These are phyloP conservation scores for Oenanthe melanoleuca DNA, from an alignment of 2,113 vertebrate species.

Conservation along the genomic window DNA sequence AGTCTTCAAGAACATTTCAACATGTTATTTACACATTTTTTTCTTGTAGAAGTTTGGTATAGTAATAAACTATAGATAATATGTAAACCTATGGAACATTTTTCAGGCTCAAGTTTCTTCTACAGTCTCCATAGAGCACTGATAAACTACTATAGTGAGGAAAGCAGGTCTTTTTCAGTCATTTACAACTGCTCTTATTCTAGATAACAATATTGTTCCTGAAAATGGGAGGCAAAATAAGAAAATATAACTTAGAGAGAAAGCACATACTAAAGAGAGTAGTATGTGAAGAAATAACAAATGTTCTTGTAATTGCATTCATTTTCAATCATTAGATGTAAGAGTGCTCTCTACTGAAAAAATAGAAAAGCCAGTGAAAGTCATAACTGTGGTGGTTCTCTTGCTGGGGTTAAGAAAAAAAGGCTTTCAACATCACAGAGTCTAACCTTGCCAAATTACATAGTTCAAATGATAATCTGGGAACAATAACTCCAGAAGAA, in stretches of 20 bases:
- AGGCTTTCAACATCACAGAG: not conserved
- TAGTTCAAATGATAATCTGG: not conserved
- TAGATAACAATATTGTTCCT: not conserved
- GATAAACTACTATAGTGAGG: not conserved
- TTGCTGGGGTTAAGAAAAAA: not conserved
- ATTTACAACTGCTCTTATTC: not conserved
- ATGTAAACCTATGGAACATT: not conserved
- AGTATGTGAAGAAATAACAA: not conserved
- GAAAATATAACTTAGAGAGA: not conserved
- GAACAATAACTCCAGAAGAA: not conserved
- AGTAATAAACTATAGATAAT: not conserved
- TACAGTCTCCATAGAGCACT: not conserved
- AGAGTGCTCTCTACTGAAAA: not conserved
- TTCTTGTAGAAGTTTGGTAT: not conserved
- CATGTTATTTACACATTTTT: not conserved
- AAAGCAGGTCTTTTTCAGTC: not conserved
- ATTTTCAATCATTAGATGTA: not conserved
- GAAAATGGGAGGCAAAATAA: not conserved
- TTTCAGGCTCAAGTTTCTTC: not conserved
- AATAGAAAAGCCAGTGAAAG: not conserved
- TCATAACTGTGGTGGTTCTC: not conserved
- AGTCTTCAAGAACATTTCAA: not conserved
- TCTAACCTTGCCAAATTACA: not conserved
- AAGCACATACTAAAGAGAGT: not conserved
- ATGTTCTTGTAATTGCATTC: not conserved